Evolutionary conservation across 2,888 invertebrate species (phyloP).

Genomic region (Catocala nupta): DNA sequence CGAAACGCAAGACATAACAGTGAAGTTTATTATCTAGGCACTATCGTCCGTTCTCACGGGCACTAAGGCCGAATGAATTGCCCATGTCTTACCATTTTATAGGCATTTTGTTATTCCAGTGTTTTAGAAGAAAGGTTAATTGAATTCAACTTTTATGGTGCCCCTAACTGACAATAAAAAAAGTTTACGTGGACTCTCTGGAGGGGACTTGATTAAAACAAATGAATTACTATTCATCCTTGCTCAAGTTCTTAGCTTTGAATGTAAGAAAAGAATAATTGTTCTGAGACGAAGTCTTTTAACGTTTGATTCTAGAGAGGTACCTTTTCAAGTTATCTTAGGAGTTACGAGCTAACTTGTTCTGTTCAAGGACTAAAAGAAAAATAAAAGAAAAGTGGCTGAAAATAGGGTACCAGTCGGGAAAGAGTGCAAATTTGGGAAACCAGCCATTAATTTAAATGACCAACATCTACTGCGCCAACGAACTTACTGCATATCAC

Average conservation of each 20-base stretch:
- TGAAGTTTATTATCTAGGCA: conserved; percentile 41
- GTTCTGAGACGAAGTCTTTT: conserved; percentile 23
- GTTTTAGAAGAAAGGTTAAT: conserved; percentile 57
- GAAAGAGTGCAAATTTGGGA: not conserved
- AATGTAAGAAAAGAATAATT: conserved; percentile 38
- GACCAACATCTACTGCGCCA: too few species aligned
- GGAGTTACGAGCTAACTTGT: not conserved
- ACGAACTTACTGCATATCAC: too few species aligned
- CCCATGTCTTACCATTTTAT: conserved; percentile 58
- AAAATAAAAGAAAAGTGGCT: not conserved
- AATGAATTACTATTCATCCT: conserved; percentile 44
- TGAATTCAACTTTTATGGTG: conserved; percentile 63
- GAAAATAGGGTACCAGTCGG: not conserved
- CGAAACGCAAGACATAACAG: conserved; percentile 36
- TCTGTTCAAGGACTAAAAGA: conserved; percentile 5
- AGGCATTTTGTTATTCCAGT: conserved; percentile 49
- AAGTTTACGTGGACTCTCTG: conserved; percentile 38
- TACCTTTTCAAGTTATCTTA: conserved; percentile 16
- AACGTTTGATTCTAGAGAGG: conserved; percentile 29
- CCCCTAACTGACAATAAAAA: conserved; percentile 53
- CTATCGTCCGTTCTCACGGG: conserved; percentile 48
- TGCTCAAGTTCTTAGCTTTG: conserved; percentile 29
- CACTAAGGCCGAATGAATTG: conserved; percentile 55
- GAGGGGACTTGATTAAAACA: conserved; percentile 45
- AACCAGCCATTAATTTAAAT: too few species aligned